Base-by-base conservation (phyloP, 2,797 vertebrate species). In the Arctocebus calabarensis region DNA sequence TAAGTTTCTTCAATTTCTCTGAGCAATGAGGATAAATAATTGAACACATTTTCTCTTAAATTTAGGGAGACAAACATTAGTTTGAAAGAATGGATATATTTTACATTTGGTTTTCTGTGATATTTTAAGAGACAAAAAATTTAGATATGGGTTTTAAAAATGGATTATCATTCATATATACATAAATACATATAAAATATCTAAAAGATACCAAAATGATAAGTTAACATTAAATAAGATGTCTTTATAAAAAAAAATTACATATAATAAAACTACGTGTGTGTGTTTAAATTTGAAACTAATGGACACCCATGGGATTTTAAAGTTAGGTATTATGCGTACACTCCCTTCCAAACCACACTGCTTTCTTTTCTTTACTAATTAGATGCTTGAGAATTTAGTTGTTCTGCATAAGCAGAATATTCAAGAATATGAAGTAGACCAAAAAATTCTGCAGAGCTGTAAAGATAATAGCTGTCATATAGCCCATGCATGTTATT, bases 371-470 rank as follows among this genome's bases (percentile, higher is more conserved):
- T 52, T 89, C 29, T 78, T 10, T 29, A 48, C 77, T 90, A 81
- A 74, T 81, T 62, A 84, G 43, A 59, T 77, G 3, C 11, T 70
- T 93, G 73, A 13, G 48, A 11, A 75, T 66, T 27, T 90, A 92
- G 43, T 82, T n/a, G 45, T 94, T 93, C 19, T 64, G 4, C 5
- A 14, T 57, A 57, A 40, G 20, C 71, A 59, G 17, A 75, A 29
- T 78, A 95, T 45, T 92, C 7, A 83, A 87, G n/a, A 78, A 62
- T 57, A 48, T 59, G 70, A 66, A 85, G 9, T 82, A 89, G 13
- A 37, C 27, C 22, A 66, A 84, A 93, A 62, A 43, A 64, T 59
- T 71, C n/a, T 70, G 16, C 62, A 83, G 66, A 90, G 4, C 27
- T 94, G 13, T 83, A n/a, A 59, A 71, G 27, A 92, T 70, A 92